Base-by-base conservation (phyloP, 2,113 vertebrate genomes). In the Asarcornis scutulata region DNA sequence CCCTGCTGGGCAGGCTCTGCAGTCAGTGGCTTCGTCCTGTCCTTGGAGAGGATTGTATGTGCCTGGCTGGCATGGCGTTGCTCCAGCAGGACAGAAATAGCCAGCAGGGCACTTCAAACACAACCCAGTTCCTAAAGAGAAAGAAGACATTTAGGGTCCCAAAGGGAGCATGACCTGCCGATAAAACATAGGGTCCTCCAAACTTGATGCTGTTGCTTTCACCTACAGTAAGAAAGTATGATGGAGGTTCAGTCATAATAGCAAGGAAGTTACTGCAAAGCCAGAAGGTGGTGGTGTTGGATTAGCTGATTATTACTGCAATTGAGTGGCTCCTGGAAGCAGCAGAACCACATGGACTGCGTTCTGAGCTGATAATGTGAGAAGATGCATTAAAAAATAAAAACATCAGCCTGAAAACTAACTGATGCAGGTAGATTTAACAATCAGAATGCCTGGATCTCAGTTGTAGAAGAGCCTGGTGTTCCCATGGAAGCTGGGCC, bases 61-160 rank as follows among this genome's bases (percentile, higher is more conserved):
- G 23, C 99, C 99, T 1, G 98, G 93, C 23, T 97, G 98, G 95
- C 98, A 99, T 0, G 98, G 98, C 50, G 95, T 71, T 5, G 88
- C 97, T 74, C 98, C 98, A 83, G 95, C 95, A 17, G 98, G 98
- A 83, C 98, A 99, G 96, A 98, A 99, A 95, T 98, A 98, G 44
- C 99, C 99, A 58, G 95, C 97, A 4, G 98, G 98, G 74, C 98
- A 99, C 97, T 97, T 98, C 55, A 98, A 88, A 93, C 98, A 99
- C 77, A 95, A 96, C 48, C 97, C 98, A 44, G 96, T 55, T 96
- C 98, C 99, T 97, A 23, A 58, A 62, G 32, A 88, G 16, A 92
- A n/a, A 86, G 53, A 12, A 82, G 25, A 52, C 0, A 6, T 29
- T 31, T 34, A 22, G 64, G 38, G 38, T 58, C 18, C 34, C 38